Conservation (phyloP, 2,797 vertebrate species). For the Luscinia luscinia region DNA sequence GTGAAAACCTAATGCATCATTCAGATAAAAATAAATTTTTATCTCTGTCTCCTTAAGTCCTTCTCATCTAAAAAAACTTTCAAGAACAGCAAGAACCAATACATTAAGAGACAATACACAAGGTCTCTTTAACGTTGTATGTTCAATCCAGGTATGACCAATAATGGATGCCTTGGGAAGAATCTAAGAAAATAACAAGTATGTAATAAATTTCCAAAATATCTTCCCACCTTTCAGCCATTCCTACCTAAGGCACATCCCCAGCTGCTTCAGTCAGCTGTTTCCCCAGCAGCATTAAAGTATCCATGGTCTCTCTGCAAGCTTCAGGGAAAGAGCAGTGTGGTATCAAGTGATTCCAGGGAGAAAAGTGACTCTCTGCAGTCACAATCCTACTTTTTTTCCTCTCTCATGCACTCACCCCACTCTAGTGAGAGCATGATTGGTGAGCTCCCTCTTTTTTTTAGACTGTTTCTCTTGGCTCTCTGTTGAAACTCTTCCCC, state of each 20-base stretch:
- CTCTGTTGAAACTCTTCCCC: background rate
- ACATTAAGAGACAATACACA: background rate
- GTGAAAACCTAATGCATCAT: background rate
- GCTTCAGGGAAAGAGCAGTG: background rate
- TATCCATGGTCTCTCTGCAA: background rate
- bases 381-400: background rate
- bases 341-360: background rate
- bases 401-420: background rate
- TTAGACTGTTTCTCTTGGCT: background rate
- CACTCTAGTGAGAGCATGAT: rapidly evolving
- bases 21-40: background rate
- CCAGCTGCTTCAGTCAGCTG: background rate
- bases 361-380: background rate
- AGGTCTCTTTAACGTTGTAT: background rate
- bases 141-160: background rate
- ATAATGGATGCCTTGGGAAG: background rate
- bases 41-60: background rate
- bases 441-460: background rate
- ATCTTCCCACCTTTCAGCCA: background rate
- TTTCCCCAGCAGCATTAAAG: background rate
- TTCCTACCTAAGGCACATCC: background rate
- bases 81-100: background rate
- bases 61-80: background rate
- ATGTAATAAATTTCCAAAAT: background rate
- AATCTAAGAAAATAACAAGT: background rate